phyloP scores from a whole-genome alignment of 1,140 invertebrate genomes.

The Ips nitidus region DNA sequence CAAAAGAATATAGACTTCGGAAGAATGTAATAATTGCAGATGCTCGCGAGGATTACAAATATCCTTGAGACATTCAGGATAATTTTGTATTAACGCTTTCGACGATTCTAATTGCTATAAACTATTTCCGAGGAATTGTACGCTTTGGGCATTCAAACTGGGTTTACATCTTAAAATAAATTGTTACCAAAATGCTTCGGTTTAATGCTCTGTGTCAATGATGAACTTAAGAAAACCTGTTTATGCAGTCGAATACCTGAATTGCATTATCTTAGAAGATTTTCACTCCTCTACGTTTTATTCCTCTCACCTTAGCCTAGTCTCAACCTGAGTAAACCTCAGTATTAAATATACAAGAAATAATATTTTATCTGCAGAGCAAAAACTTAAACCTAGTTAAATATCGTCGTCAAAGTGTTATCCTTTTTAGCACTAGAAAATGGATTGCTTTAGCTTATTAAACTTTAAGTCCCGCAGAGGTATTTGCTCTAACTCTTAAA shows the following conservation, averaged over 20 bases:
- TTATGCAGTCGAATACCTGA: too few relatives aligned
- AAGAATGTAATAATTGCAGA: constrained; percentile 27
- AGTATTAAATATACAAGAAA: too few relatives aligned
- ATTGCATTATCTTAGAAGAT: too few relatives aligned
- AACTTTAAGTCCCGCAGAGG: constrained; percentile 1
- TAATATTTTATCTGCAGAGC: not conserved
- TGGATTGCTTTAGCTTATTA: constrained; percentile 10
- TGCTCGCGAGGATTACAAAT: constrained; percentile 24
- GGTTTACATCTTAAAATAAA: constrained; percentile 13
- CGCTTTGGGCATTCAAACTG: constrained; percentile 10
- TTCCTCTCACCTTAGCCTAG: too few relatives aligned
- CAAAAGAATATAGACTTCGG: constrained; percentile 10
- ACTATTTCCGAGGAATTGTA: constrained; percentile 17
- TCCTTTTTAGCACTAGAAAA: constrained; percentile 8
- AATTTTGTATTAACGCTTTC: constrained; percentile 24
- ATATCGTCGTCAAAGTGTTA: constrained; percentile 5
- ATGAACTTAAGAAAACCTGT: too few relatives aligned
- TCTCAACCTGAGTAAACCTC: too few relatives aligned
- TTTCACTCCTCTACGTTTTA: too few relatives aligned
- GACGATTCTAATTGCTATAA: constrained; percentile 21
- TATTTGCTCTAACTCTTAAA: constrained; percentile 14
- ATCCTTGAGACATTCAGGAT: constrained; percentile 14
- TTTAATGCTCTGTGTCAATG: too few relatives aligned
- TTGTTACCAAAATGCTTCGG: constrained; percentile 10
- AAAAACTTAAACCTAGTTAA: not conserved